Conservation (phyloP, 2,113 vertebrate species). For the Spilogale gracilis region DNA sequence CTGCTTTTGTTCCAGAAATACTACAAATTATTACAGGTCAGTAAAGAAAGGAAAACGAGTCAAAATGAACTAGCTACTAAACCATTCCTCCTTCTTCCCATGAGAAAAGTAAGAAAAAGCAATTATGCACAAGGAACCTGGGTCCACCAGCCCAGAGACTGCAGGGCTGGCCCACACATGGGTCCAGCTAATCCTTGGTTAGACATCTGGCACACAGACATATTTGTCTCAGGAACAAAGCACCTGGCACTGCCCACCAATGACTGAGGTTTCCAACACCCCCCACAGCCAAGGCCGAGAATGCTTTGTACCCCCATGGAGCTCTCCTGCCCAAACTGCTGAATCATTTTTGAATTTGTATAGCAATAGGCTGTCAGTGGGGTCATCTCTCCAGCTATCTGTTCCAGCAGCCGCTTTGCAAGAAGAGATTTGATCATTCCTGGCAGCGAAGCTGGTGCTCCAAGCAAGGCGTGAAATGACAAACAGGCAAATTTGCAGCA, state of each 20-base stretch:
- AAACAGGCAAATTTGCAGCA: conserved; percentile 50
- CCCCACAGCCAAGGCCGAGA: not conserved
- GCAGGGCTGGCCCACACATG: not conserved
- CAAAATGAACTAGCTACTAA: conserved; percentile 1
- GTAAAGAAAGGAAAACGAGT: conserved; percentile 30
- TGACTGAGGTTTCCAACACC: not conserved
- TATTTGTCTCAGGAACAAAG: conserved; percentile 54
- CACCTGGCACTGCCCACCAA: not conserved
- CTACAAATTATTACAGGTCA: not conserved
- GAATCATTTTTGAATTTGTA: conserved; percentile 29
- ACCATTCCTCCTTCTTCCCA: not conserved
- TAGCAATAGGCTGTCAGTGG: conserved; percentile 26
- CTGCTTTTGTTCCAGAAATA: conserved; percentile 52
- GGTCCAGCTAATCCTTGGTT: not conserved
- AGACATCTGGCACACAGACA: not conserved
- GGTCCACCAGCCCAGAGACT: not conserved
- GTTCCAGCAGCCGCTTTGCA: not conserved
- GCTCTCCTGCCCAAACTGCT: not conserved
- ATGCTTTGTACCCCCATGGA: not conserved
- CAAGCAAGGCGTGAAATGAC: conserved; percentile 55
- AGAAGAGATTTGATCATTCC: conserved; percentile 63
- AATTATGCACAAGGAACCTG: not conserved
- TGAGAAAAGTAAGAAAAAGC: conserved; percentile 59
- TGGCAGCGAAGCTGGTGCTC: conserved; percentile 16
- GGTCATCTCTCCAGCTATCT: conserved; percentile 45